Evolutionary conservation across 2,797 vertebrate genomes (phyloP), one percentile per base, ranked within the genome.

Genomic region (Sphaeramia orbicularis): DNA sequence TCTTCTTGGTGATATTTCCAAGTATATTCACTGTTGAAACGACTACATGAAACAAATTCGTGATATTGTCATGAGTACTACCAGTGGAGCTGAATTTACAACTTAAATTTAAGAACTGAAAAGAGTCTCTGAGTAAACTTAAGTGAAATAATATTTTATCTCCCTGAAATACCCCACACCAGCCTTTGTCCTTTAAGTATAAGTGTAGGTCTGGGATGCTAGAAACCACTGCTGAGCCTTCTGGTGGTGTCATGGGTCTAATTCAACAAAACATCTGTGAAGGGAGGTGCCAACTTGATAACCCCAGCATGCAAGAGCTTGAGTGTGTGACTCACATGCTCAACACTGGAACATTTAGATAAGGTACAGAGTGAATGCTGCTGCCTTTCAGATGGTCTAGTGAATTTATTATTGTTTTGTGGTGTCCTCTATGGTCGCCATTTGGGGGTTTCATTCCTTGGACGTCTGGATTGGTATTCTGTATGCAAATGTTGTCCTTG

Each of bases 181-280:
- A 55, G 65, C 55, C 75, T 85, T 74, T 68, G 71, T 77, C 70
- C 57, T 78, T 74, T 73, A 59, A 69, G 47, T 67, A 10, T 30
- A 68, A 67, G 54, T 61, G 43, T 37, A 37, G 53, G 45, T 69
- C 44, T 76, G 56, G 55, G 79, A 78, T 44, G 55, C 41, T 42
- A 37, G 52, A 71, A 80, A 77, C 71, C 62, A 49, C 59, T 10
- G 40, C 66, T 24, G 64, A 76, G 58, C 58, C 51, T 74, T 76
- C 27, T 60, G 66, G 42, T 65, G 38, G 62, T 71, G 65, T 75
- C 79, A 53, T 62, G 61, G 71, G 78, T 74, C 60, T 83, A 77
- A 86, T 84, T 90, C 67, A 72, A 66, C 19, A 4, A 55, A 83
- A 83, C 74, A 83, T 82, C 76, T 79, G 74, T 79, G 82, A 67